phyloP scores from a whole-genome alignment of 1,140 invertebrate genomes.

The Andricus grossulariae region DNA sequence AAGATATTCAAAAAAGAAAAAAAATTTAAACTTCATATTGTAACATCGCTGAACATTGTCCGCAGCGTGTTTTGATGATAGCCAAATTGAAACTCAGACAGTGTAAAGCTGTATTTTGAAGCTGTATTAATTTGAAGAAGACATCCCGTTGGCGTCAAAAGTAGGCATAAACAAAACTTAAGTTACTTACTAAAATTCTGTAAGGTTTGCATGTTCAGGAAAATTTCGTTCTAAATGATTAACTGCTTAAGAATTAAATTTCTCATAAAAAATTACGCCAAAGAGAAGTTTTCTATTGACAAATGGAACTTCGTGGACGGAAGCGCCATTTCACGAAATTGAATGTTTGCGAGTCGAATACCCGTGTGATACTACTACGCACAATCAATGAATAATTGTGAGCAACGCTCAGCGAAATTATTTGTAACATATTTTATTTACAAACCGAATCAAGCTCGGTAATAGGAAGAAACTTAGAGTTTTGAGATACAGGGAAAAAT shows the following conservation, averaged over 20 bases:
- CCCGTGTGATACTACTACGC: conserved; percentile 41
- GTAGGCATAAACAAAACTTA: not conserved
- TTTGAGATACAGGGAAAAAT: conserved; percentile 45
- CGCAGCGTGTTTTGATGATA: too few relatives aligned
- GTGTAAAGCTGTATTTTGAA: too few relatives aligned
- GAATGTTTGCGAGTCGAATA: conserved; percentile 50
- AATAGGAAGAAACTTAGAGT: not conserved
- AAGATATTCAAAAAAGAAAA: not conserved
- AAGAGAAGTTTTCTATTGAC: conserved; percentile 6
- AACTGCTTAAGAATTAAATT: not conserved
- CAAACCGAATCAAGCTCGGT: not conserved
- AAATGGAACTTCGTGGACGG: conserved; percentile 43
- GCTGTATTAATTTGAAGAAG: too few relatives aligned
- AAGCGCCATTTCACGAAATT: conserved; percentile 16
- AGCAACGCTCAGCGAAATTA: conserved; percentile 1
- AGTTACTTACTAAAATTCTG: conserved; percentile 31
- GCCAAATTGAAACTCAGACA: too few relatives aligned
- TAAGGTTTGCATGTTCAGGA: conserved; percentile 29
- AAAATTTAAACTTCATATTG: not conserved
- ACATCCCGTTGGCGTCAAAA: too few relatives aligned
- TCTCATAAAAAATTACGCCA: not conserved
- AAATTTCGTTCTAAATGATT: conserved; percentile 21
- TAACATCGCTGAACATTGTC: too few relatives aligned
- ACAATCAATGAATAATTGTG: conserved; percentile 38
- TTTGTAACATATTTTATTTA: conserved; percentile 21